phyloP scores from a whole-genome alignment of 2,888 invertebrate genomes.

The Cephus pulcher region DNA sequence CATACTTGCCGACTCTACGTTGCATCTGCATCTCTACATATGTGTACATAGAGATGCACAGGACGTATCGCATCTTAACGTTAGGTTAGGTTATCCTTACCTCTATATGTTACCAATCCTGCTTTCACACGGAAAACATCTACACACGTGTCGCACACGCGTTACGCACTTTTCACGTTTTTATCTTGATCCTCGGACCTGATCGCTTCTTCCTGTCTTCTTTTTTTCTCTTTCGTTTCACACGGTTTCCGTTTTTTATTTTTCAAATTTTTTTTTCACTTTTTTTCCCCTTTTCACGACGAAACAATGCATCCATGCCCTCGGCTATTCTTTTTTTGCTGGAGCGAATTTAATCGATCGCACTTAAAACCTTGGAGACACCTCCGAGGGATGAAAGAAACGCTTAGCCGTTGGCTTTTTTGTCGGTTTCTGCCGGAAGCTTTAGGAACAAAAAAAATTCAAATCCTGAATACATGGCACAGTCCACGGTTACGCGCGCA shows the following conservation, averaged over 20 bases:
- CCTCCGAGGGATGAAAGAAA: neutral
- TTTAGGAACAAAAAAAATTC: neutral
- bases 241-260: neutral
- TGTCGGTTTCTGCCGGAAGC: neutral
- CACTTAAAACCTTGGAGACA: neutral
- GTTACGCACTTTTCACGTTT: neutral
- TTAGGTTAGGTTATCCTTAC: neutral
- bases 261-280: neutral
- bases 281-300: neutral
- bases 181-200: neutral
- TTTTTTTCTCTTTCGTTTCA: constrained; percentile 3
- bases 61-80: neutral
- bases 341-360: neutral
- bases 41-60: neutral
- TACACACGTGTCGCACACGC: neutral
- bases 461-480: neutral
- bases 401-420: neutral
- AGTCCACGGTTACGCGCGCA: neutral
- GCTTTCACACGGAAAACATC: neutral
- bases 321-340: neutral
- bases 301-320: neutral
- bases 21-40: neutral
- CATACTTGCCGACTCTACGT: neutral
- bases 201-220: neutral
- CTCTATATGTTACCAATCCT: neutral